Evolutionary conservation across 2,888 invertebrate species (phyloP).

Genomic region (Melipona bicolor): DNA sequence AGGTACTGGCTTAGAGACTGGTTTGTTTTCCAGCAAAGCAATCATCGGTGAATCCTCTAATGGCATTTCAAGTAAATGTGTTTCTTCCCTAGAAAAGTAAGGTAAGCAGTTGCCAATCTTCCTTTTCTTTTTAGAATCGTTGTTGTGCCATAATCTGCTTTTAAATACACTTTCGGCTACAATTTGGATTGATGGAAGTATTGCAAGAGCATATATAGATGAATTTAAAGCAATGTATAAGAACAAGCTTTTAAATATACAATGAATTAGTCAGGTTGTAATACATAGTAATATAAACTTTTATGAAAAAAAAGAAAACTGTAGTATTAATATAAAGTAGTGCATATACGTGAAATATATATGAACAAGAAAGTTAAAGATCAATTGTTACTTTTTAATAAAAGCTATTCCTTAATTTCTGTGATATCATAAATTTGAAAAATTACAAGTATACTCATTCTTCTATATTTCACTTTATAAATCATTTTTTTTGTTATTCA

Average conservation of each 20-base stretch:
- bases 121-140: constrained; percentile 43
- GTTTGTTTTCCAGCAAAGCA: constrained; percentile 48
- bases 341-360: constrained; percentile 2
- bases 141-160: constrained; percentile 44
- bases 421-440: background rate
- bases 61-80: constrained; percentile 77
- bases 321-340: background rate
- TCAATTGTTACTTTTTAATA: background rate
- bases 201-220: constrained; percentile 40
- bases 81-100: constrained; percentile 80
- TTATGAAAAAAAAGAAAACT: constrained; percentile 14
- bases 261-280: constrained; percentile 18
- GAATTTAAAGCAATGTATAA: constrained; percentile 36
- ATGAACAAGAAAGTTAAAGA: constrained; percentile 28
- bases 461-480: constrained; percentile 18
- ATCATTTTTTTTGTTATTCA: constrained; percentile 1
- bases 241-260: constrained; percentile 42
- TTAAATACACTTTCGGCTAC: constrained; percentile 41
- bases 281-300: background rate
- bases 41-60: constrained; percentile 60
- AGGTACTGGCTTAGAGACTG: constrained; percentile 74
- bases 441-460: background rate
- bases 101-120: constrained; percentile 61
- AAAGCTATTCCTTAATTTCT: background rate
- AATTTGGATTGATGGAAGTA: constrained; percentile 44